Percentiles rank a stretch among this genome's conserved stretches.
These are phyloP conservation scores for Brachyptera risi DNA, from an alignment of 2,888 invertebrate genomes.

Conservation along the genomic window DNA sequence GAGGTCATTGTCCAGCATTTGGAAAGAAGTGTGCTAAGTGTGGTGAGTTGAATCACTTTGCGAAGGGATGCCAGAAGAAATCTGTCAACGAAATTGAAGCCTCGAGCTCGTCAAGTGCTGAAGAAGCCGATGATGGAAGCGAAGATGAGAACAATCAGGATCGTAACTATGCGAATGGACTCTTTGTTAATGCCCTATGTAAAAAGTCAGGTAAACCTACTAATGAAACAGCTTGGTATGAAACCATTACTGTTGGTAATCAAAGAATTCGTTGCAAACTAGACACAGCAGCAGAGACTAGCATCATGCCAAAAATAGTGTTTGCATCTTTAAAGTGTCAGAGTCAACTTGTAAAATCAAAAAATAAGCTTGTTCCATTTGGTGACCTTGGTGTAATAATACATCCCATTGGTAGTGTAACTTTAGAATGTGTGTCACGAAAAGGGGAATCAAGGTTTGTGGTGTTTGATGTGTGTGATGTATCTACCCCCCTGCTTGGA, in stretches of 20 bases:
- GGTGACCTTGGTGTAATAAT: not conserved
- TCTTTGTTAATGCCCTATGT: not conserved
- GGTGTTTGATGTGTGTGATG: not conserved
- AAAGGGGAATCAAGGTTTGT: not conserved
- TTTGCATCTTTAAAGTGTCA: not conserved
- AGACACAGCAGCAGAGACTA: conserved; percentile 8
- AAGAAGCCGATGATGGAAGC: not conserved
- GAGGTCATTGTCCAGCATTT: not conserved
- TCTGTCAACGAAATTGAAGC: not conserved
- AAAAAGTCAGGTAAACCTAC: not conserved
- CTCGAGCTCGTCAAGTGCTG: too few relatives aligned
- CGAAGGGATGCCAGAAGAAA: not conserved
- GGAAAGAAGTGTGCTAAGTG: not conserved
- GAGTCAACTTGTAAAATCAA: not conserved
- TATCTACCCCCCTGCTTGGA: not conserved
- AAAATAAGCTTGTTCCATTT: not conserved
- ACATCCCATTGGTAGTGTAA: not conserved
- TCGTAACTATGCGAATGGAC: not conserved
- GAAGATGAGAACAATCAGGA: not conserved
- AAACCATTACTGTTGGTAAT: not conserved
- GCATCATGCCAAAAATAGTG: not conserved
- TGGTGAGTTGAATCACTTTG: conserved; percentile 3
- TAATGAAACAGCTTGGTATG: not conserved
- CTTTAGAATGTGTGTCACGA: not conserved
- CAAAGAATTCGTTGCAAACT: not conserved